Conservation (phyloP, 2,113 vertebrate genomes). For the Sardina pilchardus region DNA sequence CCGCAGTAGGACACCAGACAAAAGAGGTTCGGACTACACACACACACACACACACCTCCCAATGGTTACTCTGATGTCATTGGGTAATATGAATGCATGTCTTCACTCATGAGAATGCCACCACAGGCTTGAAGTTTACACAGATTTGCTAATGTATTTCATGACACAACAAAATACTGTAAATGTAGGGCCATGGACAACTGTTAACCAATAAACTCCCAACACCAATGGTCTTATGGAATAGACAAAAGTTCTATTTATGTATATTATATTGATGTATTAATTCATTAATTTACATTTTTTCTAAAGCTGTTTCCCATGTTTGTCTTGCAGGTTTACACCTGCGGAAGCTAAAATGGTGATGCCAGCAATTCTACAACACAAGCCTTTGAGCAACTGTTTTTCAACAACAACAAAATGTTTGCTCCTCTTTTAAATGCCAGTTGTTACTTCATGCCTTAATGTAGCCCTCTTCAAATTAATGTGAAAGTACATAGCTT, state of each 20-base stretch:
- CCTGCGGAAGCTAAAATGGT: constrained; percentile 57
- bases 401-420: no score
- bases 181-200: background rate
- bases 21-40: constrained; percentile 47
- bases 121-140: background rate
- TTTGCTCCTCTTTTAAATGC: background rate
- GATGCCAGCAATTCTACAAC: constrained; percentile 29
- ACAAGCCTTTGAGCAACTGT: background rate
- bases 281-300: background rate
- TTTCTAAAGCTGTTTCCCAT: background rate
- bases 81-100: background rate
- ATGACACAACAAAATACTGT: background rate
- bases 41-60: background rate
- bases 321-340: constrained; percentile 54
- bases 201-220: background rate
- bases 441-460: background rate
- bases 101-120: background rate
- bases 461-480: no score
- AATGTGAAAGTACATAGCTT: no score
- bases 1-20: constrained; percentile 58
- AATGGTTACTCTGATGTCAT: background rate
- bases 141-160: background rate
- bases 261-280: background rate
- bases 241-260: no score
- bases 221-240: no score